Evolutionary conservation across 2,113 vertebrate genomes (phyloP).

Genomic region (Melanocharis versteri): DNA sequence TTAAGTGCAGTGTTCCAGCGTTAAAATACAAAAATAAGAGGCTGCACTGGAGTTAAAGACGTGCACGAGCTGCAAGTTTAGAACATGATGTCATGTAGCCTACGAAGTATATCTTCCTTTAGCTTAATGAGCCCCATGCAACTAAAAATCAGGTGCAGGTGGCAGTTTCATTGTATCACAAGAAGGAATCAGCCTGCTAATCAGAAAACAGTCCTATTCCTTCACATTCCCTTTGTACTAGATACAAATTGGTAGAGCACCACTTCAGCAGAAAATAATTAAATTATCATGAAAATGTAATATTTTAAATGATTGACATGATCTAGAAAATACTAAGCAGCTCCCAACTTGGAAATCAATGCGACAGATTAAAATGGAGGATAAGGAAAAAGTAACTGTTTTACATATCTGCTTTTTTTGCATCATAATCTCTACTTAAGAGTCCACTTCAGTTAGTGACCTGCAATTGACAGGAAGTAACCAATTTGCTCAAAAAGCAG

Average conservation of each 20-base stretch:
- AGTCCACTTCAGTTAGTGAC: background rate
- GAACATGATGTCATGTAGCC: background rate
- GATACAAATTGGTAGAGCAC: background rate
- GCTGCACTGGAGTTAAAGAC: background rate
- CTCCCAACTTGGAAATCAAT: background rate
- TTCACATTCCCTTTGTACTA: background rate
- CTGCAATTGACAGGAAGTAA: background rate
- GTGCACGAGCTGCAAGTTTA: background rate
- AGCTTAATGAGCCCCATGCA: background rate
- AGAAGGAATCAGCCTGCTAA: background rate
- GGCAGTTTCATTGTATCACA: background rate
- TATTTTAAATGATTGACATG: background rate
- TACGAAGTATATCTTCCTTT: background rate
- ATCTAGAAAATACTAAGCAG: background rate
- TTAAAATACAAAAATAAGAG: background rate
- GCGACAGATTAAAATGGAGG: background rate
- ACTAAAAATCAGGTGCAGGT: background rate
- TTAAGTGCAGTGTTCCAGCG: background rate
- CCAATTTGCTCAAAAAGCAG: background rate
- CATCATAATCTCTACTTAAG: background rate
- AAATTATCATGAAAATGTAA: background rate
- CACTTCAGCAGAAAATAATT: background rate
- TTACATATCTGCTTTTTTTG: background rate
- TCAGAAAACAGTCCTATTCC: background rate
- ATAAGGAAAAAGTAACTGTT: background rate